A percentile compares a stretch with the other conserved stretches of the same genome.
Evolutionary conservation across 2,888 invertebrate species (phyloP).

Genomic region (Eugnorisma glareosa): DNA sequence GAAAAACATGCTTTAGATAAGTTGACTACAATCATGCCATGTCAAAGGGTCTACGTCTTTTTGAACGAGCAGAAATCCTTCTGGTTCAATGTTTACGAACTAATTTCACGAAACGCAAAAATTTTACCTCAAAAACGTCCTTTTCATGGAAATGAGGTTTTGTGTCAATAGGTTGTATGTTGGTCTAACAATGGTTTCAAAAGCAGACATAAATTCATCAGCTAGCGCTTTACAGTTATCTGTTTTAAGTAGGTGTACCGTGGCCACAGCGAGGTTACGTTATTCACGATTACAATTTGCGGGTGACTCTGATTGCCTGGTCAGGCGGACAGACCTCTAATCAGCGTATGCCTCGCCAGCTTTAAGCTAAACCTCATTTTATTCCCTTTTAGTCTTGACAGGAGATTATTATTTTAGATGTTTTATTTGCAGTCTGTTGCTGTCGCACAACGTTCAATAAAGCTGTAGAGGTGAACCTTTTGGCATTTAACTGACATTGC

Average conservation of each 20-base stretch:
- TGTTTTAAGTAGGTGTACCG: constrained; percentile 33
- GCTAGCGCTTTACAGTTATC: constrained; percentile 40
- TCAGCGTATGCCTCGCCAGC: constrained; percentile 32
- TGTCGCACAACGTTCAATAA: constrained; percentile 19
- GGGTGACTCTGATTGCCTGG: constrained; percentile 44
- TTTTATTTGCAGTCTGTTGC: constrained; percentile 25
- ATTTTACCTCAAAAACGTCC: neutral
- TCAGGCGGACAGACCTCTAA: constrained; percentile 45
- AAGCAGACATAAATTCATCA: constrained; percentile 46
- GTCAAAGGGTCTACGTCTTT: constrained; percentile 38
- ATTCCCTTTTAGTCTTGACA: constrained; percentile 54
- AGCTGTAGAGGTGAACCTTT: constrained; percentile 52
- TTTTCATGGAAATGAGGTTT: constrained; percentile 16
- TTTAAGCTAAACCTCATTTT: constrained; percentile 29
- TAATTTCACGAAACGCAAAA: neutral
- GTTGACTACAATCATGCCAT: constrained; percentile 11
- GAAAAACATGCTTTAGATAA: constrained; percentile 51
- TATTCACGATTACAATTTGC: constrained; percentile 43
- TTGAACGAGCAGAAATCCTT: neutral
- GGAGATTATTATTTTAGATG: constrained; percentile 37
- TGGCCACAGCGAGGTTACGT: constrained; percentile 21
- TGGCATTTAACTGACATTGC: constrained; percentile 67
- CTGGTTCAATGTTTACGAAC: neutral
- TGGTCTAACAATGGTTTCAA: constrained; percentile 40
- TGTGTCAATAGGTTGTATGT: constrained; percentile 30